Evolutionary conservation across 2,888 invertebrate species (phyloP).

Genomic region (Melanostoma mellinum): DNA sequence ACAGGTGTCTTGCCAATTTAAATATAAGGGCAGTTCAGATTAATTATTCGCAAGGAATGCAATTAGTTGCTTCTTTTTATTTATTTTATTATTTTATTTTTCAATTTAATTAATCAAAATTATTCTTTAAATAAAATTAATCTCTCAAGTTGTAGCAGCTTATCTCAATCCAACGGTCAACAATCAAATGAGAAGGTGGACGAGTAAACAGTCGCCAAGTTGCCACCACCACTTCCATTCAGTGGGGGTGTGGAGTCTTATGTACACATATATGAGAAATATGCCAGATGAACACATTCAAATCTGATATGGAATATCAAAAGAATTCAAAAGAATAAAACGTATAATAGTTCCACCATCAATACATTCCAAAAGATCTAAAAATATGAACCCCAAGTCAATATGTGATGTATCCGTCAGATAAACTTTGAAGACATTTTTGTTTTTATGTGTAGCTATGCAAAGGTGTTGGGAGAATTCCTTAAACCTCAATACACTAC

Average conservation of each 20-base stretch:
- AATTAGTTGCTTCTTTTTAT: constrained; percentile 42
- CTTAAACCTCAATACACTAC: constrained; percentile 41
- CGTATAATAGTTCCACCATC: constrained; percentile 31
- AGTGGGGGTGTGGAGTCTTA: constrained; percentile 21
- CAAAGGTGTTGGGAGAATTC: constrained; percentile 58
- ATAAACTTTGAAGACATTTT: constrained; percentile 35
- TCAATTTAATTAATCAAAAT: constrained; percentile 12
- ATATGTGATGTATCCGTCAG: constrained; percentile 41
- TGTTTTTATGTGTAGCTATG: constrained; percentile 42
- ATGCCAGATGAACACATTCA: constrained; percentile 27
- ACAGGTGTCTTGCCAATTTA: constrained; percentile 40
- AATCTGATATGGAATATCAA: constrained; percentile 60
- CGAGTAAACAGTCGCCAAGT: constrained; percentile 43
- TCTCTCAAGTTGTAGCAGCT: constrained; percentile 8
- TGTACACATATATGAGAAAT: background rate
- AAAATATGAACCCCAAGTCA: constrained; percentile 59
- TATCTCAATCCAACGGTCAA: constrained; percentile 65
- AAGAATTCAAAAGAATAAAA: constrained; percentile 21
- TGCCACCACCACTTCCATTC: constrained; percentile 26
- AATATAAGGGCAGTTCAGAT: background rate
- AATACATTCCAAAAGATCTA: constrained; percentile 61
- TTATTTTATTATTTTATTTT: constrained; percentile 26
- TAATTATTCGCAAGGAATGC: constrained; percentile 8
- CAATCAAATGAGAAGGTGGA: constrained; percentile 64
- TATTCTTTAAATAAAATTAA: background rate